Evolutionary conservation across 1,140 invertebrate genomes (phyloP), one percentile per base, ranked within the genome.

Genomic region (Cheumatopsyche charites): DNA sequence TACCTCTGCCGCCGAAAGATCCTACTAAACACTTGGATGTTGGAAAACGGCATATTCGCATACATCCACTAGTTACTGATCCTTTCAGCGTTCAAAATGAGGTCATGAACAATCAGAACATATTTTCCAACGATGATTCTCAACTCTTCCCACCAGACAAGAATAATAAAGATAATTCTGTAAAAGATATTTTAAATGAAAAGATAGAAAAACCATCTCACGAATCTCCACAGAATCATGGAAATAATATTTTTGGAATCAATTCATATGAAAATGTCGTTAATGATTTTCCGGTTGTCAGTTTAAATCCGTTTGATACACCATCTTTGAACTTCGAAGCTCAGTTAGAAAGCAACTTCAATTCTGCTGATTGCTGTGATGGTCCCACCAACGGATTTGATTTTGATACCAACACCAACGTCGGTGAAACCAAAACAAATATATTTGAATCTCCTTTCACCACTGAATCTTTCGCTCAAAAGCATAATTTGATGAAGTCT

Each of bases 61-160:
- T 94, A 80, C 91, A 96, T 86, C 94, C 94, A 0, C 80, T 96
- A n/a, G 90, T 95, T 43, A 91, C 94, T 75, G 92, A 92, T 25
- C 19, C 19, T 58, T 13, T 23, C 11, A 13, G 7, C n/a, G 19
- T 55, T 5, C 49, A 55, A 55, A 4, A 55, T 55, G 7, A 9
- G 5, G 11, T 19, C 4, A 25, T 19, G 19, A 12, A 0, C 9
- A n/a, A 58, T 21, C 49, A 21, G 21, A 55, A 55, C 23, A 23
- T 58, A 23, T 58, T 58, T 23, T 21, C 19, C 25, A 21, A 21
- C 13, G 12, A 58, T 13, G 55, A 55, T 5, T 4, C 9, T 6
- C 1, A 11, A 19, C 15, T 21, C 3, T 55, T 55, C 12, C 49
- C 21, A 2, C 9, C 49, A 1, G 13, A 12, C 13, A 13, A 47